Percentiles rank a stretch among this genome's conserved stretches.
phyloP scores from a whole-genome alignment of 1,140 invertebrate species.

The Episyrphus balteatus region DNA sequence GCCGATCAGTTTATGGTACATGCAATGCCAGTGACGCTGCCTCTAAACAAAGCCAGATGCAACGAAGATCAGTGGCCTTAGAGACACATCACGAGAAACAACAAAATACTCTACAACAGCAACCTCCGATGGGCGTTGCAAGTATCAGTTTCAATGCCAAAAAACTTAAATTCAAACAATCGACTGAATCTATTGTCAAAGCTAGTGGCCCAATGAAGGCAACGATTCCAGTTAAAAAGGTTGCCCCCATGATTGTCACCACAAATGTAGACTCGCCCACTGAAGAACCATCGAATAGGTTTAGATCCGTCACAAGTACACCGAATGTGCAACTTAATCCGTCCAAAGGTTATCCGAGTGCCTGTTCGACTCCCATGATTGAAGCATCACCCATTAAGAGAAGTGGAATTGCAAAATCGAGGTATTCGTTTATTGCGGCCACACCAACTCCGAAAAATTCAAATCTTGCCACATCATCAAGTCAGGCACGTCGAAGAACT shows the following conservation, averaged over 20 bases:
- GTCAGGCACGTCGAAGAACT: too few species aligned
- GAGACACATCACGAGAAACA: slow-evolving; percentile 4
- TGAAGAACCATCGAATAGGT: background rate
- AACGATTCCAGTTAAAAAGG: slow-evolving; percentile 9
- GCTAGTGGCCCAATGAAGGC: slow-evolving; percentile 7
- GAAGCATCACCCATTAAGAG: slow-evolving; percentile 1
- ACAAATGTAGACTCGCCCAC: background rate
- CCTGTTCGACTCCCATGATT: slow-evolving; percentile 2
- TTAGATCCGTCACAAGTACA: background rate
- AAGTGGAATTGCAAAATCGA: background rate
- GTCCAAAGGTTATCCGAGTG: slow-evolving; percentile 1
- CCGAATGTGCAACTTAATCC: background rate
- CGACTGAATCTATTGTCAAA: slow-evolving; percentile 6
- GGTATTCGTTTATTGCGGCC: slow-evolving; percentile 1
- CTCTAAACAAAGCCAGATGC: too few species aligned
- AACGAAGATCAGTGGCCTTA: background rate
- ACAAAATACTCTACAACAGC: slow-evolving; percentile 1
- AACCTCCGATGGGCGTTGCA: background rate
- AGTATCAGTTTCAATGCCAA: background rate
- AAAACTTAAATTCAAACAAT: slow-evolving; percentile 1
- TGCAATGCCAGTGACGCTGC: too few species aligned
- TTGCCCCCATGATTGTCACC: slow-evolving; percentile 4
- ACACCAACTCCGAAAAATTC: background rate
- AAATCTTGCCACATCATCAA: background rate
- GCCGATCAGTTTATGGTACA: background rate